Evolutionary conservation across 2,113 vertebrate species (phyloP), one percentile per base, ranked within the genome.

Genomic region (Pogonocichla stellata): DNA sequence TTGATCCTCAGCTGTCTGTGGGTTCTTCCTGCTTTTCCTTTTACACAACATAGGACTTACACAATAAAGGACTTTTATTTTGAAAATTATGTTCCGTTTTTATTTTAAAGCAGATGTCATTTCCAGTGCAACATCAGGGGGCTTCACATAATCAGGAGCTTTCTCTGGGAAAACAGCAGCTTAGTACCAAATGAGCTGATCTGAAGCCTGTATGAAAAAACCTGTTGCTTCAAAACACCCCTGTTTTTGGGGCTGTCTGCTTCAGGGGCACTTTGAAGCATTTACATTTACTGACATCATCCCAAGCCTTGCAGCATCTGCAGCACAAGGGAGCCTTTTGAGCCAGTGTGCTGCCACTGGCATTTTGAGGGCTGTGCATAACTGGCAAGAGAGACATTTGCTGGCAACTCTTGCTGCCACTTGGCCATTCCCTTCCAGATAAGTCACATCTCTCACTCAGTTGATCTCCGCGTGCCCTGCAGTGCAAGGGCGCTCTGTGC

Each of bases 401-500:
- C 65, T 78, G 74, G 51, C 36, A 90, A 87, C 65, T 23, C 67
- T 86, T 61, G 29, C 73, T 73, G 34, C 69, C 31, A 10, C 36
- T 88, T 84, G 62, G 25, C 75, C 62, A 29, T 81, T 88, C 31
- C 29, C 33, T 60, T 74, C 47, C 51, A 86, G 85, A 69, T 70
- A 71, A n/a, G 48, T 65, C 56, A 53, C 34, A 28, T 88, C 74
- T 93, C 84, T 77, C 33, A 26, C 23, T 66, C 29, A 14, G 48
- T 40, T 28, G n/a, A 50, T 80, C 95, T 74, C 78, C 34, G 8
- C 4, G 3, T 56, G 23, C 23, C 61, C 53, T 0, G 0, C 23
- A 57, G 40, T 10, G 33, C 75, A 56, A 58, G 57, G 0, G 0
- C 15, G 5, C 38, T 64, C 67, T 56, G 38, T 0, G 1, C 17